phyloP scores from a whole-genome alignment of 2,113 vertebrate genomes.

The Cyprinodon variegatus region DNA sequence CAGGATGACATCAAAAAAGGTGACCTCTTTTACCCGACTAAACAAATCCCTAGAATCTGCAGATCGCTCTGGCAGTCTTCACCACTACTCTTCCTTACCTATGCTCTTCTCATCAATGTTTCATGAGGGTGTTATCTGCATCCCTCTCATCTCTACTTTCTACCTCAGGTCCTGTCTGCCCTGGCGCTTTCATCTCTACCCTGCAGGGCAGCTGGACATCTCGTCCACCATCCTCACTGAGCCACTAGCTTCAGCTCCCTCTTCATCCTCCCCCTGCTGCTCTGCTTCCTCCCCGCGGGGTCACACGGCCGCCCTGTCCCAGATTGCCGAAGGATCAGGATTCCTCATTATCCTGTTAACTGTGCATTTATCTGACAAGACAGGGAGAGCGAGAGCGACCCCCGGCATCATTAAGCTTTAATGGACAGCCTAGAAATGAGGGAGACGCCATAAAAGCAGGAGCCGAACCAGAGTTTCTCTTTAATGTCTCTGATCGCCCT shows the following conservation, averaged over 20 bases:
- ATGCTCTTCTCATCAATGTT: constrained; percentile 65
- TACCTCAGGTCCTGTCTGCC: constrained; percentile 47
- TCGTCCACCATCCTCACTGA: constrained; percentile 20
- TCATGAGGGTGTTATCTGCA: constrained; percentile 64
- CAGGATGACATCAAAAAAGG: constrained; percentile 24
- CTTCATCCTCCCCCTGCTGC: constrained; percentile 61
- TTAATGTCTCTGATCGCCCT: constrained; percentile 92
- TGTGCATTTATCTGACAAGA: constrained; percentile 98
- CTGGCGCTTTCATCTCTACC: constrained; percentile 59
- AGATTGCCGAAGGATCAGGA: constrained; percentile 83
- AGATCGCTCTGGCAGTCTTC: constrained; percentile 34
- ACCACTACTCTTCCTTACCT: constrained; percentile 46
- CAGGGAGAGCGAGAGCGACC: constrained; percentile 87
- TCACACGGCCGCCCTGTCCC: constrained; percentile 78
- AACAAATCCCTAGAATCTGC: constrained; percentile 53
- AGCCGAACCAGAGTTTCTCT: constrained; percentile 87
- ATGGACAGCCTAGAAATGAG: constrained; percentile 91
- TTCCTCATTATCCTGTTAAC: constrained; percentile 98
- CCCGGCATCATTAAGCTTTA: constrained; percentile 96
- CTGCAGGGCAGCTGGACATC: constrained; percentile 51
- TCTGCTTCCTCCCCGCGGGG: constrained; percentile 63
- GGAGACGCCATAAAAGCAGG: constrained; percentile 79
- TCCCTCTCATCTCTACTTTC: constrained; percentile 59
- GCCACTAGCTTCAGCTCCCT: constrained; percentile 49
- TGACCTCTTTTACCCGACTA: constrained; percentile 20